A percentile compares a stretch with the other conserved stretches of the same genome.
These are phyloP conservation scores for Neotragus pygmaeus DNA, from an alignment of 2,113 vertebrate genomes.

Conservation along the genomic window DNA sequence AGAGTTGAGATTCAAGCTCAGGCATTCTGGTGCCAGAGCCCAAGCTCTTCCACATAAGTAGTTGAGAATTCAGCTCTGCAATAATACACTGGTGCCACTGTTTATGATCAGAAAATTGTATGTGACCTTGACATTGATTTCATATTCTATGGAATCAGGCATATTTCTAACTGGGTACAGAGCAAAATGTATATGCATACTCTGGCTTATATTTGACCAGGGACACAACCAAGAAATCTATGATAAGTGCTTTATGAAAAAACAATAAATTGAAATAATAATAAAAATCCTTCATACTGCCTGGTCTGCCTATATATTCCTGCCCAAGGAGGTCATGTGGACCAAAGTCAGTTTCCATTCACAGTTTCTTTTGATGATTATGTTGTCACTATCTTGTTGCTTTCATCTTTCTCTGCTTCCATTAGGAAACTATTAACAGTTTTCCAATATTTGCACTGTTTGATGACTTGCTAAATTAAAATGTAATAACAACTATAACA, in stretches of 20 bases:
- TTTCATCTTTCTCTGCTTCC: neutral
- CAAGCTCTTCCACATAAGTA: neutral
- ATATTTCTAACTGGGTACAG: neutral
- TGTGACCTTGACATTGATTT: neutral
- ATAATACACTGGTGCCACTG: neutral
- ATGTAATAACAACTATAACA: neutral
- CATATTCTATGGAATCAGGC: neutral
- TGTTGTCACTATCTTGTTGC: neutral
- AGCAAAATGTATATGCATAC: neutral
- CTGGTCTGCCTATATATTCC: neutral
- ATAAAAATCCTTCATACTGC: neutral
- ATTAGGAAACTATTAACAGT: neutral
- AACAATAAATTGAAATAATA: neutral
- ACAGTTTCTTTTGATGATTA: neutral
- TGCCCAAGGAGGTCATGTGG: neutral
- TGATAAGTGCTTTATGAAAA: neutral
- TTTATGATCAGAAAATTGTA: neutral
- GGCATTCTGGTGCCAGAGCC: neutral
- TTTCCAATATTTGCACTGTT: neutral
- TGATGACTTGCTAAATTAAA: neutral
- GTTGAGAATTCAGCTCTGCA: neutral
- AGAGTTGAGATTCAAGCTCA: neutral
- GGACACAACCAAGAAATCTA: neutral
- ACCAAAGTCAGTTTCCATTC: neutral
- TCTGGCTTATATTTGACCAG: neutral